phyloP scores from a whole-genome alignment of 2,113 vertebrate species.

The Bujurquina vittata region DNA sequence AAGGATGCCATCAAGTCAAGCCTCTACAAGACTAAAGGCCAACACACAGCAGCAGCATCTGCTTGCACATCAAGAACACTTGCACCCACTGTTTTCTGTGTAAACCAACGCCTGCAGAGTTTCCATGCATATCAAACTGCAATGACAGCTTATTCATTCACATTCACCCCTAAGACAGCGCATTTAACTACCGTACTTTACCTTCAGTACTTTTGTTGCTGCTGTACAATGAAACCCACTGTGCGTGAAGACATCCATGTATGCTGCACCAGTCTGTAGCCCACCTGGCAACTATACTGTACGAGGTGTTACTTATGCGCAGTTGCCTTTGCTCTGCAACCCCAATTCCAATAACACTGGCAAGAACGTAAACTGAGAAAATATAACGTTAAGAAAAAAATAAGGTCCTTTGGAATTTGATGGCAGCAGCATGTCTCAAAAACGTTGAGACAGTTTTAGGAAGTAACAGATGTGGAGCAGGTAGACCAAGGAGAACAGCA shows the following conservation, averaged over 20 bases:
- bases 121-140: neutral
- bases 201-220: neutral
- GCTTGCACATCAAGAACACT: neutral
- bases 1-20: neutral
- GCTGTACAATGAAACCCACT: neutral
- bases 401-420: too few species aligned
- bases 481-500: too few species aligned
- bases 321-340: neutral
- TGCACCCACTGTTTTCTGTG: neutral
- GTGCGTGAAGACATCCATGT: neutral
- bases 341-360: neutral
- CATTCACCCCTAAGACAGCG: neutral
- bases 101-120: neutral
- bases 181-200: neutral
- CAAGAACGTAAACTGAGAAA: neutral
- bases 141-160: neutral
- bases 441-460: neutral
- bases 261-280: neutral
- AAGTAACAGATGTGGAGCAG: too few species aligned
- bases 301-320: neutral
- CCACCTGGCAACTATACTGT: neutral
- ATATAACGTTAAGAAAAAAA: neutral
- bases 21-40: neutral
- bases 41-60: slow-evolving; percentile 4
- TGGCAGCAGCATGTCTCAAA: too few species aligned